Percentiles rank a stretch among this genome's conserved stretches.
Conservation (phyloP, 2,113 vertebrate species). For the Pampusana beccarii region DNA sequence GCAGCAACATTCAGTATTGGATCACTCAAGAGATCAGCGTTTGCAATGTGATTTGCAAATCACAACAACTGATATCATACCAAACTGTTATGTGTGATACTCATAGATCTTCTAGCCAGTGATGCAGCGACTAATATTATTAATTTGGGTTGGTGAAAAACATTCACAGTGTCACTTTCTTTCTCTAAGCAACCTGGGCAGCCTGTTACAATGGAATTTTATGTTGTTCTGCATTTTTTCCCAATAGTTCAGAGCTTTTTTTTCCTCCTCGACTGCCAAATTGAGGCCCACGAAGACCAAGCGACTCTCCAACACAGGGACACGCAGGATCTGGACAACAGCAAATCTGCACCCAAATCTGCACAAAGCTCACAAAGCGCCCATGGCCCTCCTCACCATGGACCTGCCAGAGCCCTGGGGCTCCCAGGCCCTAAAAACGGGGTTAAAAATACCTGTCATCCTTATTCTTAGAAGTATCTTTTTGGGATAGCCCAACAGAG, state of each 20-base stretch:
- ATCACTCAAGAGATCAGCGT: neutral
- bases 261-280: neutral
- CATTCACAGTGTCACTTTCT: neutral
- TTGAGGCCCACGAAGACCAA: neutral
- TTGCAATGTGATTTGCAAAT: neutral
- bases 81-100: neutral
- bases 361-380: neutral
- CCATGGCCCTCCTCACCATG: neutral
- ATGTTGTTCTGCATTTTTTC: neutral
- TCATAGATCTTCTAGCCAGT: too few species aligned
- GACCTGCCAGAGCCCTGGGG: neutral
- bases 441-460: neutral
- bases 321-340: neutral
- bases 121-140: neutral
- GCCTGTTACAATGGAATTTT: neutral
- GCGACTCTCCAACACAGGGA: neutral
- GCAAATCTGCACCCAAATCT: neutral
- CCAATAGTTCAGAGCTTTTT: neutral
- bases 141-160: neutral
- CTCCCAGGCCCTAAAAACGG: neutral
- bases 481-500: neutral
- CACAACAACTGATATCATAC: neutral
- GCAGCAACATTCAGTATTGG: accelerated
- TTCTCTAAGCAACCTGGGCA: neutral
- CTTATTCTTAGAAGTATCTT: neutral